Base-by-base conservation (phyloP, 2,888 invertebrate species). In the Argynnis bischoffii region DNA sequence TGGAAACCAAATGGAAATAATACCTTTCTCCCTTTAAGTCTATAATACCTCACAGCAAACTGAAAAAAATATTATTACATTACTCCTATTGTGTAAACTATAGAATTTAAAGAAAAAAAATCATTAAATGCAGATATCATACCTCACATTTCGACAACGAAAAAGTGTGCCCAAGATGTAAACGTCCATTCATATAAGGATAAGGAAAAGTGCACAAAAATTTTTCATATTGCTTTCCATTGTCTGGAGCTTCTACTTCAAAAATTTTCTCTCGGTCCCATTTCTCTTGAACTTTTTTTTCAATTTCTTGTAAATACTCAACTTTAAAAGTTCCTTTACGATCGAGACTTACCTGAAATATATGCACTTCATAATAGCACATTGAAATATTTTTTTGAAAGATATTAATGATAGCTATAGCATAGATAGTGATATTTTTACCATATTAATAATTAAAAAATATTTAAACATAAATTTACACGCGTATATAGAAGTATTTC, bases 1-100 rank as follows among this genome's bases (percentile, higher is more conserved):
- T 99, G 99, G 78, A 99, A 97, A 3, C 98, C 99, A 91, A 99
- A 99, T 15, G 99, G 99, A 89, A 99, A 99, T 11, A 99, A 93
- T 14, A 97, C 97, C 78, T 94, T 95, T 83, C 97, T 98, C 0
- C 99, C 99, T 86, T 97, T 96, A 63, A 99, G 88, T n/a, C 99
- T 95, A 74, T 99, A 95, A 86, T 97, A 99, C 57, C 99, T 95
- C 66, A 96, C 94, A 15, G 98, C 96, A 94, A 98, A 99, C 96
- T 97, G 83, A 66, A 88, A 73, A 77, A 65, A 66, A 69, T 16
- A 63, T 66, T 63, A 67, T 65, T 26, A 64, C 5, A 11, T 11
- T 8, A 41, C 11, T 41, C 11, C 11, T 41, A 11, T 41, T 41
- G 35, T 35, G 2, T 11, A 11, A 41, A 41, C 6, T 41, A 41